Evolutionary conservation across 1,140 invertebrate genomes (phyloP).

Genomic region (Antheraea mylitta): DNA sequence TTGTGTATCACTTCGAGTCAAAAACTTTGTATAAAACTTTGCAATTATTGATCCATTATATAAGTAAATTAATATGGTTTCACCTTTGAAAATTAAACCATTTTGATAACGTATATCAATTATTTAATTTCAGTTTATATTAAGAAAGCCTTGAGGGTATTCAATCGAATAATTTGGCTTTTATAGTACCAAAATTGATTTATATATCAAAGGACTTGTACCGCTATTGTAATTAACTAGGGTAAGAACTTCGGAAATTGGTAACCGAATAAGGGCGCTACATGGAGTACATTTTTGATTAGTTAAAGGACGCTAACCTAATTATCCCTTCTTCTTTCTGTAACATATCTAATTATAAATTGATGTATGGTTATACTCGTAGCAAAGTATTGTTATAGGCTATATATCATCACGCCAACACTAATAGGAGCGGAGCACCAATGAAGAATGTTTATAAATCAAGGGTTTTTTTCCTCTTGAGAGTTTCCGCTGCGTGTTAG

Average conservation of each 20-base stretch:
- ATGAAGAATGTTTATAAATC: too few relatives aligned
- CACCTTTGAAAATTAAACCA: too few relatives aligned
- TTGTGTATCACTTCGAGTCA: too few relatives aligned
- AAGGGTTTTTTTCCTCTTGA: too few relatives aligned
- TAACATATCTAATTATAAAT: neutral
- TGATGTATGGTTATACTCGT: neutral
- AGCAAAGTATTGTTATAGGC: too few relatives aligned
- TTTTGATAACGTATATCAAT: neutral
- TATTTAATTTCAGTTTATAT: neutral
- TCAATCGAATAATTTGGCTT: neutral
- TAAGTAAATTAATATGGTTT: too few relatives aligned
- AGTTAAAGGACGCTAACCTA: conserved; percentile 7
- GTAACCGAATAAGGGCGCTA: conserved; percentile 10
- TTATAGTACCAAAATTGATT: conserved; percentile 19
- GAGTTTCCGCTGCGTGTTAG: too few relatives aligned
- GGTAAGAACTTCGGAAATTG: conserved; percentile 7
- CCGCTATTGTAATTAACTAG: conserved; percentile 17
- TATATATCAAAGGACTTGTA: conserved; percentile 21
- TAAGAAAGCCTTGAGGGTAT: neutral
- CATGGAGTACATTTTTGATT: conserved; percentile 14
- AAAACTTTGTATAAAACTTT: too few relatives aligned
- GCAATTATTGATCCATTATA: too few relatives aligned
- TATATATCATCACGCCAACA: too few relatives aligned
- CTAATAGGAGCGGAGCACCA: too few relatives aligned
- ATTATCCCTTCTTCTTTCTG: neutral